Evolutionary conservation across 2,888 invertebrate genomes (phyloP).

Genomic region (Ecdyonurus torrentis): DNA sequence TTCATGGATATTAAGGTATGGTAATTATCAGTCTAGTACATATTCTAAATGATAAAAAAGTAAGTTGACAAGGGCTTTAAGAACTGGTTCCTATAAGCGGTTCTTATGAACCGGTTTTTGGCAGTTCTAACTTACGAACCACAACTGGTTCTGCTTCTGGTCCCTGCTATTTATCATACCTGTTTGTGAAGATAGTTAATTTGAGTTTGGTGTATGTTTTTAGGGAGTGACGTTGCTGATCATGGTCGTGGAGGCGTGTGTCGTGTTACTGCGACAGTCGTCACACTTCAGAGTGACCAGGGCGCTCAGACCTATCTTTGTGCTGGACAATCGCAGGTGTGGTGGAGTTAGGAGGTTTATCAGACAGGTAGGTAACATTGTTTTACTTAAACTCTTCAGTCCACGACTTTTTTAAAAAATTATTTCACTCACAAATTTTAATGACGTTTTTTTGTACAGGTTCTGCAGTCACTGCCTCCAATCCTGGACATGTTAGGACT

Average conservation of each 20-base stretch:
- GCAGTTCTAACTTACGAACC: too few relatives aligned
- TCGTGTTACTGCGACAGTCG: constrained; percentile 60
- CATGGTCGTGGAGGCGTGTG: constrained; percentile 68
- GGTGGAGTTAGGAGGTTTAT: constrained; percentile 46
- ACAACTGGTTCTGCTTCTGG: too few relatives aligned
- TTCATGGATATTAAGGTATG: too few relatives aligned
- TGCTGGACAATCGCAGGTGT: constrained; percentile 71
- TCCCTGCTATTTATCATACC: too few relatives aligned
- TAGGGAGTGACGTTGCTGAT: constrained; percentile 57
- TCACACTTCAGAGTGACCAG: constrained; percentile 78
- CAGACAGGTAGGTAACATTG: constrained; percentile 15
- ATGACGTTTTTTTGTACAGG: constrained; percentile 32
- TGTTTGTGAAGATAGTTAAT: too few relatives aligned
- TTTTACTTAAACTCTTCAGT: background rate
- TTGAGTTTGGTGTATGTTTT: too few relatives aligned
- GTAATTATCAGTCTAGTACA: too few relatives aligned
- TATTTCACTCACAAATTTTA: constrained; percentile 9
- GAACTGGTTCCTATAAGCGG: too few relatives aligned
- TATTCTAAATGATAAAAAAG: too few relatives aligned
- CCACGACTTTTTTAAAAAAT: constrained; percentile 1
- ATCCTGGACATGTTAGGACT: constrained; percentile 76
- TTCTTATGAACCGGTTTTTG: too few relatives aligned
- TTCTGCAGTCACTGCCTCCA: constrained; percentile 69
- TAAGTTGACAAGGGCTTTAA: too few relatives aligned
- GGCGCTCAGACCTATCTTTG: constrained; percentile 71